Base-by-base conservation (phyloP, 2,797 vertebrate species). In the Phoebastria nigripes region DNA sequence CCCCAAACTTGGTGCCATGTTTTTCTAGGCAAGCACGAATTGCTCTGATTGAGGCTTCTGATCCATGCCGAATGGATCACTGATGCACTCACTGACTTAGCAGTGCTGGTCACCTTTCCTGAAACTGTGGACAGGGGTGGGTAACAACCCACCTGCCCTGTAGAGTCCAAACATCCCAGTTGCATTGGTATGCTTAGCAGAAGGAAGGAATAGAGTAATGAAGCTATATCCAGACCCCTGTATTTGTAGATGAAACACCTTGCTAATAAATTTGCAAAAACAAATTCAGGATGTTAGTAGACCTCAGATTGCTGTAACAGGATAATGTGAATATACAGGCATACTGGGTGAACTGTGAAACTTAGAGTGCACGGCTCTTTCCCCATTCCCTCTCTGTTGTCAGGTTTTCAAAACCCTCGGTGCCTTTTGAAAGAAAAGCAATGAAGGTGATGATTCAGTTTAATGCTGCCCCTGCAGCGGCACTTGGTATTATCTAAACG, bases 401-500 rank as follows among this genome's bases (percentile, higher is more conserved):
- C 54, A 76, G 19, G 62, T 89, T 93, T 94, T 76, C 82, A 88
- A 83, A 94, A 76, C 19, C 39, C 55, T 79, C 2, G 0, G 58
- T 81, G 72, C 65, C 47, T 95, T 95, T 92, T 92, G 85, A 73
- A 93, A 88, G 73, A 58, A 81, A 88, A 77, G 55, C 58, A 86
- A 3, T 88, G 84, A 93, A 91, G 73, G 37, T 76, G 47, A 42
- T 90, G 65, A 76, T 82, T 95, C 82, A 82, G 35, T 94, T 94
- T 91, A 93, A 69, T 79, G 80, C 59, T 79, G 51, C 54, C 92
- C 82, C 78, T 94, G 65, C 86, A 81, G n/a, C 66, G 58, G 31
- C 74, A 62, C 22, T 82, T 93, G 87, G 65, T 92, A 47, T 95
- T 95, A 87, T 44, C 65, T 62, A 87, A 94, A 89, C 82, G 85